These are phyloP conservation scores for Chanos chanos DNA, from an alignment of 2,797 vertebrate species.

Conservation along the genomic window DNA sequence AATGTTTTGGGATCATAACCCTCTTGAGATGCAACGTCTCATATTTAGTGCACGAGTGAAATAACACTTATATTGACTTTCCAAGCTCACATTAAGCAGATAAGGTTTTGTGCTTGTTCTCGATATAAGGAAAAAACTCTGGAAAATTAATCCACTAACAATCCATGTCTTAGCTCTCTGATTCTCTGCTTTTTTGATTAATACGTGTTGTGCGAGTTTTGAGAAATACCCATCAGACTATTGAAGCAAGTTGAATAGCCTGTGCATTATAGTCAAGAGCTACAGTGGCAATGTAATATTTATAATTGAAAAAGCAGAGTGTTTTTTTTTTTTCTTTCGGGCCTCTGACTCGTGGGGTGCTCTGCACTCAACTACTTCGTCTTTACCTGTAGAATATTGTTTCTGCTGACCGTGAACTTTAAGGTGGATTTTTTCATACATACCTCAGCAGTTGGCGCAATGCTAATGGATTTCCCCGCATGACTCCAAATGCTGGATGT, in stretches of 20 bases:
- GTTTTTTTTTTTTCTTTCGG: constrained; percentile 35
- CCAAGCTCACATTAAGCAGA: constrained; percentile 43
- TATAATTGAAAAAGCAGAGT: constrained; percentile 48
- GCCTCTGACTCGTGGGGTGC: constrained; percentile 33
- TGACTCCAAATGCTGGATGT: constrained; percentile 11
- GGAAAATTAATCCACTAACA: constrained; percentile 23
- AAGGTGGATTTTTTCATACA: constrained; percentile 32
- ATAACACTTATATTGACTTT: constrained; percentile 53
- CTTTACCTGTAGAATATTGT: constrained; percentile 38
- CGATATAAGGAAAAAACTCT: constrained; percentile 12
- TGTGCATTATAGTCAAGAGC: constrained; percentile 32
- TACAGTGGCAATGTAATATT: constrained; percentile 43
- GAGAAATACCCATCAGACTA: constrained; percentile 34
- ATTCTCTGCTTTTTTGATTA: constrained; percentile 33
- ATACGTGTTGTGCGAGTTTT: constrained; percentile 26
- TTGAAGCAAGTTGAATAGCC: constrained; percentile 14
- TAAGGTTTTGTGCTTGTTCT: constrained; percentile 39
- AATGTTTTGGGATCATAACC: constrained; percentile 54
- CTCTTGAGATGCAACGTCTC: constrained; percentile 61
- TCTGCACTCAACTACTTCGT: constrained; percentile 26
- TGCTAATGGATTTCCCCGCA: constrained; percentile 31
- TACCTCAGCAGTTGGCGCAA: constrained; percentile 35
- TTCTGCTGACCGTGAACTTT: constrained; percentile 43
- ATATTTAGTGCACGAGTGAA: constrained; percentile 60
- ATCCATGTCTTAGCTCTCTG: constrained; percentile 20